Base-by-base conservation (phyloP, 2,888 invertebrate species). In the Scelioninae gen. 2 region DNA sequence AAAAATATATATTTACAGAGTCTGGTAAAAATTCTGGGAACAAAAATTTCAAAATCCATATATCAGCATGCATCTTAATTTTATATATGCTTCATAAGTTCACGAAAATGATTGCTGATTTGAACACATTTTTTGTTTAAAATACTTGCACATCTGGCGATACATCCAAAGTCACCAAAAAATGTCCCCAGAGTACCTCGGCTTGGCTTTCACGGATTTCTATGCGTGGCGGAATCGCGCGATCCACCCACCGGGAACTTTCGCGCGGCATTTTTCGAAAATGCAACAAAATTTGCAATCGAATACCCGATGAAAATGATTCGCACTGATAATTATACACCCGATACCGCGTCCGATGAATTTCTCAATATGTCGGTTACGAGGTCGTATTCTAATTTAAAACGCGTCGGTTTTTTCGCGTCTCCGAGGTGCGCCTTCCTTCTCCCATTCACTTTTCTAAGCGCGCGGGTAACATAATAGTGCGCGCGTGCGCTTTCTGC, bases 321-420 rank as follows among this genome's bases (percentile, higher is more conserved):
- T 65, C 52, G 72, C 72, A 60, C 72, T 72, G 60, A 72, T 67
- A 73, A 67, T 73, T 73, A 55, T 53, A 55, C 50, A 73, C 50
- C 55, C 50, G 72, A 73, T 61, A 61, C 61, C 50, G 28, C 52
- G 63, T 57, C 39, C 73, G 33, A 50, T 68, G 52, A 64, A 68
- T 73, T 73, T 68, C 68, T 73, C 68, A 68, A 73, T 73, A 68
- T 68, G 73, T 68, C 68, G 68, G 73, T 73, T 73, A 73, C 63
- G 68, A 73, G 73, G 68, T 68, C 68, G 50, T 63, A 73, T 67
- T 73, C 68, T 73, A 61, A 73, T 73, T 68, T 73, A 63, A 67
- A 73, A 63, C 13, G 61, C 61, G 53, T 7, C 43, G 19, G 16
- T 50, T 73, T 73, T 73, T 61, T 46, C 43, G 52, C 46, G 45